Conservation (phyloP, 1,140 invertebrate genomes). For the Anoplophora glabripennis region DNA sequence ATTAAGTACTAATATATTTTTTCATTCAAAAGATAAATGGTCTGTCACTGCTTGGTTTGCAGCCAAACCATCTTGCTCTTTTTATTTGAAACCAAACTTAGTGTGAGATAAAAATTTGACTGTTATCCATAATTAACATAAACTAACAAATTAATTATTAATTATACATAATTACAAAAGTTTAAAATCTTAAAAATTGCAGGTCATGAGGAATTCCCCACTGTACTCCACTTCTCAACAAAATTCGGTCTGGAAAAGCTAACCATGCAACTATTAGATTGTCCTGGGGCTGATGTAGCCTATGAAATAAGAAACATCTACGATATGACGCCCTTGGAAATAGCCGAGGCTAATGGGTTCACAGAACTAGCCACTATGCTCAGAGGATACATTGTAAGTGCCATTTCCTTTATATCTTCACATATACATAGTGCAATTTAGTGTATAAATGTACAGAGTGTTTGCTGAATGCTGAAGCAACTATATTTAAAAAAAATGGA, state of each 20-base stretch:
- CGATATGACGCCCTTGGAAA: constrained; percentile 75
- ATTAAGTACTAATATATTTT: too few relatives aligned
- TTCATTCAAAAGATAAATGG: too few relatives aligned
- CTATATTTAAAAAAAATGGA: too few relatives aligned
- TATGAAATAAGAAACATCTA: constrained; percentile 74
- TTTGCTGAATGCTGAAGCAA: too few relatives aligned
- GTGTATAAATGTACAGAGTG: too few relatives aligned
- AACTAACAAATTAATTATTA: not conserved
- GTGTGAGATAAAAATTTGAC: too few relatives aligned
- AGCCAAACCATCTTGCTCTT: too few relatives aligned
- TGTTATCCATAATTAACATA: too few relatives aligned
- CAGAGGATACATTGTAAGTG: constrained; percentile 69
- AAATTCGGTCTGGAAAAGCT: constrained; percentile 80
- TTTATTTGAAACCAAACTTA: not conserved
- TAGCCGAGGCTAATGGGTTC: constrained; percentile 72
- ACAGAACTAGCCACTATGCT: constrained; percentile 67
- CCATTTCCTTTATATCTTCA: not conserved
- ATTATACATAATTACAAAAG: not conserved
- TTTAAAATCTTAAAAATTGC: too few relatives aligned
- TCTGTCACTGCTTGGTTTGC: too few relatives aligned
- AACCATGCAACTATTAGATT: constrained; percentile 77
- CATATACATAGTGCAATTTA: too few relatives aligned
- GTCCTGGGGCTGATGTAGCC: constrained; percentile 75
- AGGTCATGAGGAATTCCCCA: constrained; percentile 82
- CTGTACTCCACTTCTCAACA: constrained; percentile 83